Percentiles rank a stretch among this genome's conserved stretches.
These are phyloP conservation scores for Heloderma charlesbogerti DNA, from an alignment of 2,113 vertebrate genomes.

Conservation along the genomic window DNA sequence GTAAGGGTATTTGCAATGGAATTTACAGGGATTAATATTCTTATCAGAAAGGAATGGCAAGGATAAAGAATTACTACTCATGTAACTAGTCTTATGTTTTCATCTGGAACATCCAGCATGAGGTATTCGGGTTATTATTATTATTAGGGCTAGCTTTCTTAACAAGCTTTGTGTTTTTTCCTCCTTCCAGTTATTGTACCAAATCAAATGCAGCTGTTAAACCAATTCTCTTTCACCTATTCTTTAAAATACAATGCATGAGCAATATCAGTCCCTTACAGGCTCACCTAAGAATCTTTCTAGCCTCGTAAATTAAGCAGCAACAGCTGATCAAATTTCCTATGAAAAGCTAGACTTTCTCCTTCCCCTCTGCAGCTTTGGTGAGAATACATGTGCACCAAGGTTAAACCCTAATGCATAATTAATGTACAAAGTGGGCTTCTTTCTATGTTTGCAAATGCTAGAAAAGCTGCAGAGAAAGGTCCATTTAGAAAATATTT, in stretches of 20 bases:
- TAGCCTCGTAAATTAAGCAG: conserved; percentile 73
- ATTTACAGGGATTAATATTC: not conserved
- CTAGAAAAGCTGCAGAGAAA: conserved; percentile 48
- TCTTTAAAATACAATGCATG: conserved; percentile 75
- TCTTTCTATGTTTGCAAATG: conserved; percentile 53
- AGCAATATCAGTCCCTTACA: conserved; percentile 77
- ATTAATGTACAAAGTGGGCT: conserved; percentile 30
- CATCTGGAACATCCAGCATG: conserved; percentile 60
- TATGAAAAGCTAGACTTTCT: conserved; percentile 47
- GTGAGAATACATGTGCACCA: conserved; percentile 7
- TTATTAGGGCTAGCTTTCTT: conserved; percentile 55
- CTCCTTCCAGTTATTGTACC: conserved; percentile 72
- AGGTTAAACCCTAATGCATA: not conserved
- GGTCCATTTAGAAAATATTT: conserved; percentile 56
- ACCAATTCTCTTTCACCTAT: conserved; percentile 72
- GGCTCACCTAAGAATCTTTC: conserved; percentile 78
- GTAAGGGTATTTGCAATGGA: not conserved
- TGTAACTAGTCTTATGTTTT: conserved; percentile 37
- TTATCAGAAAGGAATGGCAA: conserved; percentile 25
- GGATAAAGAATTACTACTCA: conserved; percentile 46
- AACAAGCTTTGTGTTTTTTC: conserved; percentile 59
- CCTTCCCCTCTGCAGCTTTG: conserved; percentile 28
- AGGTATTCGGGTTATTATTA: conserved; percentile 72
- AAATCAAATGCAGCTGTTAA: conserved; percentile 81
- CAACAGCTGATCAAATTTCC: conserved; percentile 73